Percentiles rank a stretch among this genome's conserved stretches.
Evolutionary conservation across 2,113 vertebrate genomes (phyloP).

Genomic region (Illadopsis cleaveri): DNA sequence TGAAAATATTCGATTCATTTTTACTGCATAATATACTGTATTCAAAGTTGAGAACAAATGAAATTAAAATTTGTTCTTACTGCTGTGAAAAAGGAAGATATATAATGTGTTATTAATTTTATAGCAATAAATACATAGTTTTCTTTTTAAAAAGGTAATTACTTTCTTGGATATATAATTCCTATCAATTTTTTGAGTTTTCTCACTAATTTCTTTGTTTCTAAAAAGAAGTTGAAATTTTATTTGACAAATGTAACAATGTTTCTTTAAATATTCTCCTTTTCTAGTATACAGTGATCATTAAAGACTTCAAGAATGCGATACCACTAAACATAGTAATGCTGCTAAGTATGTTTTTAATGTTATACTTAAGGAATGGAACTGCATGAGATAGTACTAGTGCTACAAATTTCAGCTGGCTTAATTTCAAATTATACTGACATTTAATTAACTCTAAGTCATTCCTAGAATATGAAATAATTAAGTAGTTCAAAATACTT

Average conservation of each 20-base stretch:
- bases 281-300: background rate
- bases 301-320: background rate
- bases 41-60: background rate
- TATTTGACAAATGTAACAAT: background rate
- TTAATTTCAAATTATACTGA: background rate
- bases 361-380: background rate
- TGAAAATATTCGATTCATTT: background rate
- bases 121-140: background rate
- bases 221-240: background rate
- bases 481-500: background rate
- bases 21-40: background rate
- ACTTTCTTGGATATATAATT: background rate
- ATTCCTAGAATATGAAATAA: slow-evolving; percentile 6
- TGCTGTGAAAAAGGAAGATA: background rate
- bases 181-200: background rate
- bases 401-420: background rate
- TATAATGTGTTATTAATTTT: background rate
- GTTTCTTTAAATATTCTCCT: background rate
- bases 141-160: background rate
- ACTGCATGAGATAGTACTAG: background rate
- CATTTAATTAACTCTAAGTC: slow-evolving; percentile 18
- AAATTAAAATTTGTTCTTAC: background rate
- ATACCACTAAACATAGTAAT: background rate
- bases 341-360: background rate
- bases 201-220: background rate